Conservation (phyloP, 2,888 invertebrate species). For the Phrixothrix hirtus region DNA sequence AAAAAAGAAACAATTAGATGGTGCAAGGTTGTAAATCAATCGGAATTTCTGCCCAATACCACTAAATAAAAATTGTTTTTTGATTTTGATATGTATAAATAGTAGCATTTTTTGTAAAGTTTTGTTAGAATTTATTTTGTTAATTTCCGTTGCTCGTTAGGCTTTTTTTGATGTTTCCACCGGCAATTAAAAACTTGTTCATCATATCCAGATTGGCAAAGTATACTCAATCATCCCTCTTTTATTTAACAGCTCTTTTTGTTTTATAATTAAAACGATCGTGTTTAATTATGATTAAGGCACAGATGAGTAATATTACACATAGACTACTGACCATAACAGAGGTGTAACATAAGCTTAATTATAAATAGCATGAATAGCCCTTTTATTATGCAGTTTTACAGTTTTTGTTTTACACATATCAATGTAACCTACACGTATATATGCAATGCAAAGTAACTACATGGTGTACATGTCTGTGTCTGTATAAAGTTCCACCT, state of each 20-base stretch:
- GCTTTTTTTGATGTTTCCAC: conserved; percentile 36
- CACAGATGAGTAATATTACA: conserved; percentile 37
- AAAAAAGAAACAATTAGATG: background rate
- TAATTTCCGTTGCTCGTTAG: conserved; percentile 12
- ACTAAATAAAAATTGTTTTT: too few species aligned
- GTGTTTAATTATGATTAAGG: conserved; percentile 45
- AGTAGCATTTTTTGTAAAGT: conserved; percentile 1
- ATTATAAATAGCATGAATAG: conserved; percentile 39
- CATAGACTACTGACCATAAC: conserved; percentile 41
- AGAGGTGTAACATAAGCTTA: conserved; percentile 44
- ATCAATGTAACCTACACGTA: conserved; percentile 11
- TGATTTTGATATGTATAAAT: too few species aligned
- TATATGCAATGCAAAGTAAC: conserved; percentile 14
- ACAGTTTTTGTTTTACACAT: conserved; percentile 8
- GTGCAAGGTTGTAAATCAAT: too few species aligned
- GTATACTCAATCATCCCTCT: conserved; percentile 24
- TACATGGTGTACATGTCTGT: conserved; percentile 27
- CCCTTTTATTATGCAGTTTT: conserved; percentile 30
- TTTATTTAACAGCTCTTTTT: conserved; percentile 43
- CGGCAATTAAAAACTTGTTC: conserved; percentile 46
- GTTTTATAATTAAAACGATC: conserved; percentile 47
- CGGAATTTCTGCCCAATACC: too few species aligned
- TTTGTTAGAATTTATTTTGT: conserved; percentile 1
- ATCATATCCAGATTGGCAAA: conserved; percentile 44
- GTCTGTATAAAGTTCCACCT: conserved; percentile 29